Conservation (phyloP, 2,113 vertebrate species). For the Hyperopisus bebe region DNA sequence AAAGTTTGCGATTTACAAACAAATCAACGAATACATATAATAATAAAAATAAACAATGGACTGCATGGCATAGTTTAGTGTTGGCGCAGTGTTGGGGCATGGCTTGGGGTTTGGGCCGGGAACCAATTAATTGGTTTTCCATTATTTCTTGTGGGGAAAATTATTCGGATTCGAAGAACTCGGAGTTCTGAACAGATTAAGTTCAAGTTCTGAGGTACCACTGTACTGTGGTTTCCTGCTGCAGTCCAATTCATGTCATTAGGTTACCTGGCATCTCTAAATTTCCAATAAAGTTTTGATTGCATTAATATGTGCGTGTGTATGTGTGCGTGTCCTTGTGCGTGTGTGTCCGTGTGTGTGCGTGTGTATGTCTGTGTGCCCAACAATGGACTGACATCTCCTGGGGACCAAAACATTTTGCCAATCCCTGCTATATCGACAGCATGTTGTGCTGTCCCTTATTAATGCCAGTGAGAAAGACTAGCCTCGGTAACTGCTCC, state of each 20-base stretch:
- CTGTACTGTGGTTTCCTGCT: neutral
- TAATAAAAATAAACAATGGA: too few relatives aligned
- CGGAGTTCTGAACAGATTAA: too few relatives aligned
- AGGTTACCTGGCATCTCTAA: neutral
- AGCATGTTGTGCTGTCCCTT: neutral
- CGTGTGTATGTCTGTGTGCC: neutral
- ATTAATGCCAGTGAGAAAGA: neutral
- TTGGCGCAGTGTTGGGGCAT: too few relatives aligned
- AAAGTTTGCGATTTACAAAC: too few relatives aligned
- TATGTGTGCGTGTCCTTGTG: neutral
- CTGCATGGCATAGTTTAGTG: too few relatives aligned
- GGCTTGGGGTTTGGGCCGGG: too few relatives aligned
- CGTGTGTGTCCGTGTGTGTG: neutral
- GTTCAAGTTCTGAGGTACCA: too few relatives aligned
- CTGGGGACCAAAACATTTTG: neutral
- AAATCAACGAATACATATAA: too few relatives aligned
- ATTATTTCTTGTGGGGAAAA: too few relatives aligned
- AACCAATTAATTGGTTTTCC: too few relatives aligned
- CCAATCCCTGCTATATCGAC: neutral
- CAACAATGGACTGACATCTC: neutral
- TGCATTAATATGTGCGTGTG: neutral
- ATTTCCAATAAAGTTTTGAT: neutral
- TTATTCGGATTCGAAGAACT: too few relatives aligned
- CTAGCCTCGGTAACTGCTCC: neutral
- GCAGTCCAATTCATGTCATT: neutral